Percentiles rank a stretch among this genome's conserved stretches.
Conservation (phyloP, 2,113 vertebrate genomes). For the Irena cyanogastra region DNA sequence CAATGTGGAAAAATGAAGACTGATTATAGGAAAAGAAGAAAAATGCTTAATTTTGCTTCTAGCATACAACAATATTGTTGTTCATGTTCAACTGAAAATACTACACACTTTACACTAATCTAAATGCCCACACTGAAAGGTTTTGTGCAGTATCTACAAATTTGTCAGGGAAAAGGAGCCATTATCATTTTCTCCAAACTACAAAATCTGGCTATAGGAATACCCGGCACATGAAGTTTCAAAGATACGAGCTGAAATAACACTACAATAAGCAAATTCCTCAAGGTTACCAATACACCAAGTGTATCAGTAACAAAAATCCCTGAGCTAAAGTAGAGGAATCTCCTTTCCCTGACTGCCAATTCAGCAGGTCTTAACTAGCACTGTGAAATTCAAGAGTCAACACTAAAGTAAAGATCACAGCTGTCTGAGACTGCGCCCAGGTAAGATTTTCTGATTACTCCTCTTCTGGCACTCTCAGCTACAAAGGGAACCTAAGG, state of each 20-base stretch:
- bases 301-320: neutral
- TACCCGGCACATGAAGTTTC: neutral
- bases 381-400: neutral
- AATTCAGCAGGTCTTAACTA: neutral
- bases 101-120: neutral
- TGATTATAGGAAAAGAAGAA: neutral
- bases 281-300: neutral
- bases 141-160: neutral
- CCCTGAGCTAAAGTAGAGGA: neutral
- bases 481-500: neutral
- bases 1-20: neutral
- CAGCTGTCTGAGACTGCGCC: neutral
- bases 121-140: neutral
- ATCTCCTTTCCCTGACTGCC: neutral
- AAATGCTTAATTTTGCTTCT: neutral
- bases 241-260: neutral
- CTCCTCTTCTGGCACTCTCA: neutral
- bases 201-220: neutral
- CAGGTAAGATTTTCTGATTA: neutral
- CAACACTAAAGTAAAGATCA: neutral
- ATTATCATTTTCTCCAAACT: neutral
- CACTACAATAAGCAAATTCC: neutral
- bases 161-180: neutral
- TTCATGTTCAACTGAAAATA: neutral
- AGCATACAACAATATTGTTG: neutral